Conservation (phyloP, 2,888 invertebrate species). For the Monoplex corrugatus region DNA sequence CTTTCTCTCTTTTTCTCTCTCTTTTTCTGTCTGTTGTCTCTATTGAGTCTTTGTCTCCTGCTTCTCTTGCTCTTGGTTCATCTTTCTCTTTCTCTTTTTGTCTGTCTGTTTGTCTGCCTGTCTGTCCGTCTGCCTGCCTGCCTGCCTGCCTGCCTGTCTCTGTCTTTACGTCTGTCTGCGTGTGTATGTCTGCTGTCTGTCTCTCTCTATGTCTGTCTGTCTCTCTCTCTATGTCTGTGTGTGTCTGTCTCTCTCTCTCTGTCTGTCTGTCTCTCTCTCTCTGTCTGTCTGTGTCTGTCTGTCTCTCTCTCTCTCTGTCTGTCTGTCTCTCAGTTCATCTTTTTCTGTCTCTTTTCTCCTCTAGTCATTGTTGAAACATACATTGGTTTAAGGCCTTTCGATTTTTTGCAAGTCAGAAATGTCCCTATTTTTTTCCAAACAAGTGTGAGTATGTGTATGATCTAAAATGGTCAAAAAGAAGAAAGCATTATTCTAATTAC, state of each 20-base stretch:
- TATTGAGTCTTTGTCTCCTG: neutral
- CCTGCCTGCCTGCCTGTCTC: neutral
- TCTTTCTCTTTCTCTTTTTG: neutral
- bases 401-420: too few relatives aligned
- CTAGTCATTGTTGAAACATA: too few relatives aligned
- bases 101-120: neutral
- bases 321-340: too few relatives aligned
- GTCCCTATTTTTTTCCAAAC: too few relatives aligned
- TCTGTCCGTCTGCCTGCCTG: neutral
- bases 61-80: neutral
- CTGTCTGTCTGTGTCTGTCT: neutral
- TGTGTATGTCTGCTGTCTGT: neutral
- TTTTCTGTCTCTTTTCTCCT: neutral
- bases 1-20: neutral
- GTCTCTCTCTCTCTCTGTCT: too few relatives aligned
- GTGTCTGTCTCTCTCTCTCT: neutral
- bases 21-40: neutral
- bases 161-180: neutral
- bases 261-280: neutral
- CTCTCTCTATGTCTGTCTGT: slow-evolving; percentile 16
- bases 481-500: too few relatives aligned
- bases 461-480: too few relatives aligned
- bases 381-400: too few relatives aligned
- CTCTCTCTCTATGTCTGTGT: neutral
- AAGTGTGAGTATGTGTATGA: too few relatives aligned